Evolutionary conservation across 2,888 invertebrate species (phyloP), one percentile per base, ranked within the genome.

Genomic region (Abscondita cerata): DNA sequence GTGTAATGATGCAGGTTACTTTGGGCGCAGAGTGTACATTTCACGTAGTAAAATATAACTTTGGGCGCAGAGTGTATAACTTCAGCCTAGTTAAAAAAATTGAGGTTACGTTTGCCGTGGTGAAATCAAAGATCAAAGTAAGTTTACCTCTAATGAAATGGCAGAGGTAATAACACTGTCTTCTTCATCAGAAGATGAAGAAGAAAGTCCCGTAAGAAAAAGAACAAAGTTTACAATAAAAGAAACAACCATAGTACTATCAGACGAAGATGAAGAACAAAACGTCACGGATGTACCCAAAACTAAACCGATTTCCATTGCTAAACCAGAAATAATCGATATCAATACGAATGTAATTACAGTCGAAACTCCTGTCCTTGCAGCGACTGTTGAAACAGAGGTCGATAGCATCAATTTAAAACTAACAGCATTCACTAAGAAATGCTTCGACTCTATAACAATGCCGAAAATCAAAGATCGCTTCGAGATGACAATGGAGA

Each of bases 121-220:
- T 38, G 13, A 12, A n/a, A n/a, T n/a, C n/a, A n/a, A n/a, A n/a
- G n/a, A n/a, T n/a, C n/a, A n/a, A n/a, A n/a, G n/a, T n/a, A n/a
- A n/a, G n/a, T n/a, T n/a, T n/a, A n/a, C n/a, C n/a, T n/a, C n/a
- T n/a, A n/a, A n/a, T n/a, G n/a, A 41, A 15, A 41, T 41, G 41
- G 12, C 41, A 6, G 51, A 51, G 2, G 25, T 48, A 8, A 51
- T 51, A 13, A 51, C 34, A 2, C n/a, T 51, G 18, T 51, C 33
- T 4, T 50, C 48, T 36, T n/a, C n/a, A n/a, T 48, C 48, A 12
- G 51, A 51, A 2, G 51, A 51, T 34, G 51, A 51, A 33, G 34
- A 5, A 1, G n/a, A 2, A 13, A 8, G 18, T 8, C 51, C 34
- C 9, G 11, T 11, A 15, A 13, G n/a, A 9, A 51, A 51, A 34